Conservation (phyloP, 1,140 invertebrate species). For the Papilio glaucus region DNA sequence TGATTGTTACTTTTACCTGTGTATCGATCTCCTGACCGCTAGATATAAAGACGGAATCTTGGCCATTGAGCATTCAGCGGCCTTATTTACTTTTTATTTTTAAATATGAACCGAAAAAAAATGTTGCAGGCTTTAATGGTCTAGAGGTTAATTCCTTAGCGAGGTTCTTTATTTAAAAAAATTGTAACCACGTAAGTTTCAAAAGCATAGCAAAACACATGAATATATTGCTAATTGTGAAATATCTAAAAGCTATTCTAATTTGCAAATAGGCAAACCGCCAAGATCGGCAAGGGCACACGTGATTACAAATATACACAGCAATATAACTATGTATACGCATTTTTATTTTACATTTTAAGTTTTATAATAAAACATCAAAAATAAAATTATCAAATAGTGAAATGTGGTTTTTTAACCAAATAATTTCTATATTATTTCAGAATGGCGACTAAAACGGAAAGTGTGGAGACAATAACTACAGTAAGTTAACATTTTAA, state of each 20-base stretch:
- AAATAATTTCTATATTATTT: slow-evolving; percentile 49
- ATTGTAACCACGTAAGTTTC: not conserved
- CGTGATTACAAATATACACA: slow-evolving; percentile 28
- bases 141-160: not conserved
- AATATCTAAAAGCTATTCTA: slow-evolving; percentile 26
- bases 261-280: slow-evolving; percentile 26
- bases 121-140: too few species aligned
- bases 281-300: slow-evolving; percentile 29
- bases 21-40: too few species aligned
- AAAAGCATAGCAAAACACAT: not conserved
- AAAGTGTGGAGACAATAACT: slow-evolving; percentile 58
- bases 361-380: not conserved
- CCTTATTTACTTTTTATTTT: too few species aligned
- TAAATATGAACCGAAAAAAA: too few species aligned
- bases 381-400: too few species aligned
- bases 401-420: too few species aligned
- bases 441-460: slow-evolving; percentile 69
- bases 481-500: slow-evolving; percentile 55
- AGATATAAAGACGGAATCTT: too few species aligned
- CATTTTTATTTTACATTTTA: not conserved
- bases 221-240: slow-evolving; percentile 25
- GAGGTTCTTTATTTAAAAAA: not conserved
- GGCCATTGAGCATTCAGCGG: too few species aligned
- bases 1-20: too few species aligned
- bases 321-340: slow-evolving; percentile 7